A percentile compares a stretch with the other conserved stretches of the same genome.
phyloP scores from a whole-genome alignment of 2,888 invertebrate species.

The Stenichneumon culpator region DNA sequence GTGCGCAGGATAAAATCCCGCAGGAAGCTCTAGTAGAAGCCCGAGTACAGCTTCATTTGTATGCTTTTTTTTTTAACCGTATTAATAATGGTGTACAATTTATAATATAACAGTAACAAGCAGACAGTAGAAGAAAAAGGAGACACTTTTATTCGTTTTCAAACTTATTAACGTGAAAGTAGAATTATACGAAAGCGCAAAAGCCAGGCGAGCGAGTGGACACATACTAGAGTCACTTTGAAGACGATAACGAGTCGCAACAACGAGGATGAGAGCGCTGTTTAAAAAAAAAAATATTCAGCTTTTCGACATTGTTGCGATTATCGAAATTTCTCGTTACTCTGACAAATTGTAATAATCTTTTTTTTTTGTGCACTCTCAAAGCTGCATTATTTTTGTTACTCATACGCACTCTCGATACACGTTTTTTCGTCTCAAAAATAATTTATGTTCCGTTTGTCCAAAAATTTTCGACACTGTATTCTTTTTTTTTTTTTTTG shows the following conservation, averaged over 20 bases:
- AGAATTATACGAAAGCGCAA: slow-evolving; percentile 61
- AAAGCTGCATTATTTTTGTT: slow-evolving; percentile 41
- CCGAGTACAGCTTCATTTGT: neutral
- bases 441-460: slow-evolving; percentile 6
- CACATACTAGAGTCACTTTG: slow-evolving; percentile 55
- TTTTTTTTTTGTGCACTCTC: slow-evolving; percentile 34
- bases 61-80: neutral
- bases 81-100: slow-evolving; percentile 1
- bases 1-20: neutral
- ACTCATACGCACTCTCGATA: slow-evolving; percentile 55
- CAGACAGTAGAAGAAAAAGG: slow-evolving; percentile 33
- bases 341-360: slow-evolving; percentile 9
- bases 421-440: slow-evolving; percentile 21
- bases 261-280: slow-evolving; percentile 35
- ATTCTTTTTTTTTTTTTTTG: slow-evolving; percentile 2
- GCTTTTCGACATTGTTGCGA: slow-evolving; percentile 22
- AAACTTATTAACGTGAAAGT: slow-evolving; percentile 39
- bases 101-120: slow-evolving; percentile 50
- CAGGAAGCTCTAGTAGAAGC: neutral
- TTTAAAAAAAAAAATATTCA: neutral
- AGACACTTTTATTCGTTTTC: slow-evolving; percentile 16
- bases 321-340: slow-evolving; percentile 23
- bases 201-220: slow-evolving; percentile 66
- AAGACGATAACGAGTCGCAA: slow-evolving; percentile 59
- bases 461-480: slow-evolving; percentile 15